Conservation (phyloP, 2,888 invertebrate species). For the Archips xylosteana region DNA sequence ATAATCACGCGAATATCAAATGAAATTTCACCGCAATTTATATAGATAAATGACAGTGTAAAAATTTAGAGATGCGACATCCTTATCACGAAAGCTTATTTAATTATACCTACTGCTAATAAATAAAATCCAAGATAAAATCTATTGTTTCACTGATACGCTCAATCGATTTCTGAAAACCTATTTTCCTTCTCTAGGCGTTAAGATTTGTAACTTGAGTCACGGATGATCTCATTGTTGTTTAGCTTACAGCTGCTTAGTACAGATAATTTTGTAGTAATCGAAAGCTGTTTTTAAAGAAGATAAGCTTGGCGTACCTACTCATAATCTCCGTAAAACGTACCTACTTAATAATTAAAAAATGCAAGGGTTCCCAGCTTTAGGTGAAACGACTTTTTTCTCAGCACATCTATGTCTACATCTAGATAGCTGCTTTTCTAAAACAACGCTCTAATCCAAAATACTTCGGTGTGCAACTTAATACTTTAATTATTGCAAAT, state of each 20-base stretch:
- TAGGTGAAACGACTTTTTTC: background rate
- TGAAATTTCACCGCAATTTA: background rate
- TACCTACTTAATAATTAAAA: background rate
- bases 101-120: background rate
- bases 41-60: constrained; percentile 5
- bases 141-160: background rate
- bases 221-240: background rate
- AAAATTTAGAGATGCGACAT: background rate
- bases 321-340: background rate
- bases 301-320: background rate
- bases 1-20: background rate
- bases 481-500: too few relatives aligned
- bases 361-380: background rate
- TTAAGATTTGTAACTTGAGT: background rate
- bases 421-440: too few relatives aligned
- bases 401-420: too few relatives aligned
- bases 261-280: background rate
- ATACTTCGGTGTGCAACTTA: too few relatives aligned
- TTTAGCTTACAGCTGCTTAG: background rate
- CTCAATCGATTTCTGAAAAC: background rate
- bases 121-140: background rate
- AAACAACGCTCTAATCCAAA: too few relatives aligned
- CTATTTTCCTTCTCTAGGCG: background rate
- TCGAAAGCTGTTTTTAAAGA: background rate
- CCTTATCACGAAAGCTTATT: background rate